A percentile compares a stretch with the other conserved stretches of the same genome.
These are phyloP conservation scores for Lasioglossum marginatum DNA, from an alignment of 2,888 invertebrate species.

Conservation along the genomic window DNA sequence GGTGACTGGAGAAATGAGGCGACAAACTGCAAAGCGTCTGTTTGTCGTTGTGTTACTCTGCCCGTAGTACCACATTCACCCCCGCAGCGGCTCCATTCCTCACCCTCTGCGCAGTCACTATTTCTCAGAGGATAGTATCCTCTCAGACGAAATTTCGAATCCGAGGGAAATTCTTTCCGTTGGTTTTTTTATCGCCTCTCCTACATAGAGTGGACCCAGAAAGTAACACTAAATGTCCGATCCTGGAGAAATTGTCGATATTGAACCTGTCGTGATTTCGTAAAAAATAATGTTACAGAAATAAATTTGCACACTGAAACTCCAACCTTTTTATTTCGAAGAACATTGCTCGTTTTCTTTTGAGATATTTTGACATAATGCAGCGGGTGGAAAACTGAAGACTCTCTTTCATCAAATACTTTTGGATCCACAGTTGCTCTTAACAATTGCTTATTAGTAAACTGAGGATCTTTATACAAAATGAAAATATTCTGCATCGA, in stretches of 20 bases:
- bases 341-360: not conserved
- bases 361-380: not conserved
- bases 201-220: not conserved
- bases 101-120: conserved; percentile 23
- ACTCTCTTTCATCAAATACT: too few relatives aligned
- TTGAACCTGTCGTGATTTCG: not conserved
- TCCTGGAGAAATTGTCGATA: not conserved
- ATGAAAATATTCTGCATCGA: too few relatives aligned
- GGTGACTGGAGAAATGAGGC: conserved; percentile 69
- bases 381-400: too few relatives aligned
- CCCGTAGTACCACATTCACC: not conserved
- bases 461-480: too few relatives aligned
- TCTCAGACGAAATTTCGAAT: conserved; percentile 10
- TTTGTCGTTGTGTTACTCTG: conserved; percentile 62
- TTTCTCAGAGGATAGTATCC: conserved; percentile 33
- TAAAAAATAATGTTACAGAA: not conserved
- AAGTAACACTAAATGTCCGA: not conserved
- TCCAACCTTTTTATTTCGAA: not conserved
- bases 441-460: too few relatives aligned
- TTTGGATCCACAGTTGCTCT: too few relatives aligned
- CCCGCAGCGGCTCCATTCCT: conserved; percentile 36
- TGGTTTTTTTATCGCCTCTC: not conserved
- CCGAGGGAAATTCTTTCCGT: not conserved
- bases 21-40: conserved; percentile 68
- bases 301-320: not conserved